Evolutionary conservation across 2,113 vertebrate species (phyloP), one percentile per base, ranked within the genome.

Genomic region (Suricata suricatta): DNA sequence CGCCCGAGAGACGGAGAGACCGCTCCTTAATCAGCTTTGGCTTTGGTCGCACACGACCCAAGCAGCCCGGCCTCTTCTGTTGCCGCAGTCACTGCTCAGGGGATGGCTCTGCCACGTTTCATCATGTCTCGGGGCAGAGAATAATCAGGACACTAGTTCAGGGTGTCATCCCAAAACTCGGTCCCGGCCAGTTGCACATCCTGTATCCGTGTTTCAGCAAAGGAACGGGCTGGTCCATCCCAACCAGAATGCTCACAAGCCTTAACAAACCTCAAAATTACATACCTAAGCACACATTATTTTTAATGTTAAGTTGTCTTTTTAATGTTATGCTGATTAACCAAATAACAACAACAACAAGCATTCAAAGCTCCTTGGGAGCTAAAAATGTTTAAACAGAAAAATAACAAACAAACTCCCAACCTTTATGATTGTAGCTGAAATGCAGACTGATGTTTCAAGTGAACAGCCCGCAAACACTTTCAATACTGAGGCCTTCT

Each of bases 101-200:
- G 90, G 91, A 89, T 86, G 95, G 88, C 77, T 89, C 69, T 91
- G 93, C 93, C 81, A 47, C 72, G 68, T 93, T 91, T 91, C 81
- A 91, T 80, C 90, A 86, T n/a, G 92, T 35, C 69, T 71, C 89
- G 80, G 79, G 66, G 97, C 96, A 95, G 8, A 97, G 84, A 97
- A 41, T 23, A 71, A 87, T 52, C 68, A 82, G 72, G 96, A 94
- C 85, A 84, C 33, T 35, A 81, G 68, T 31, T 60, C 29, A 25
- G 0, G 19, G 79, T 14, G 12, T 17, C 57, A 69, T 96, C 35
- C 52, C 54, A 41, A 69, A 93, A 79, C 50, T 35, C 57, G 23
- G 0, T 4, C 27, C 68, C 57, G 68, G 63, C 74, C 50, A 60
- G 25, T 0, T 68, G 17, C 41, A 81, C 1, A 63, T 4, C 17